Evolutionary conservation across 2,113 vertebrate genomes (phyloP).

Genomic region (Atlantisia rogersi): DNA sequence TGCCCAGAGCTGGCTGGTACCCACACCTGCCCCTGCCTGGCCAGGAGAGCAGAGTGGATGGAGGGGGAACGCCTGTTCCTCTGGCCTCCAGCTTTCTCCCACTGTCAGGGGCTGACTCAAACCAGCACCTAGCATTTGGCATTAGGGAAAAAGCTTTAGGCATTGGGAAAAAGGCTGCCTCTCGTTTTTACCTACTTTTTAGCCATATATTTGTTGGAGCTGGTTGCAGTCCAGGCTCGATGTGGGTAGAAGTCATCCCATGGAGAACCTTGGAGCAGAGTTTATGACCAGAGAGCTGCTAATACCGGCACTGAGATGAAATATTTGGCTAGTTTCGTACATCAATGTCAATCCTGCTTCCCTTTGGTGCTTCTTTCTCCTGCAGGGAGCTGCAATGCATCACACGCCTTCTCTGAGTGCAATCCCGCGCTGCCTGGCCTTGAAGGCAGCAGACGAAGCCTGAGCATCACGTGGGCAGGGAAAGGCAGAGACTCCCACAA

Average conservation of each 20-base stretch:
- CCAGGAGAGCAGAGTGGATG: not conserved
- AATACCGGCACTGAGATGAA: not conserved
- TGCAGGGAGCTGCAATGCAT: not conserved
- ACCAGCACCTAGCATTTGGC: not conserved
- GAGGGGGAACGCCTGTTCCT: not conserved
- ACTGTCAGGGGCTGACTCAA: fast-evolving
- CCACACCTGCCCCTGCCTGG: not conserved
- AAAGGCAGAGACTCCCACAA: not conserved
- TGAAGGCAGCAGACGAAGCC: not conserved
- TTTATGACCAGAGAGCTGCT: not conserved
- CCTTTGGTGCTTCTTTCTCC: not conserved
- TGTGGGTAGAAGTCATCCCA: fast-evolving
- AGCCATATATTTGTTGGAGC: not conserved
- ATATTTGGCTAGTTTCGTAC: not conserved
- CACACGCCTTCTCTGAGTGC: not conserved
- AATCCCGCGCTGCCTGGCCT: not conserved
- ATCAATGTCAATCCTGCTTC: not conserved
- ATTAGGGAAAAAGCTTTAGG: not conserved
- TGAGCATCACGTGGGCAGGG: not conserved
- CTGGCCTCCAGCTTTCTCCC: not conserved
- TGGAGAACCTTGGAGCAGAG: not conserved
- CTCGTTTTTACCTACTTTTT: not conserved
- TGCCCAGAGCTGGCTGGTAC: not conserved
- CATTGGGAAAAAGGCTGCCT: not conserved
- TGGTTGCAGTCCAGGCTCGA: not conserved